phyloP scores from a whole-genome alignment of 2,113 vertebrate genomes.

The Cynopterus brachyotis region DNA sequence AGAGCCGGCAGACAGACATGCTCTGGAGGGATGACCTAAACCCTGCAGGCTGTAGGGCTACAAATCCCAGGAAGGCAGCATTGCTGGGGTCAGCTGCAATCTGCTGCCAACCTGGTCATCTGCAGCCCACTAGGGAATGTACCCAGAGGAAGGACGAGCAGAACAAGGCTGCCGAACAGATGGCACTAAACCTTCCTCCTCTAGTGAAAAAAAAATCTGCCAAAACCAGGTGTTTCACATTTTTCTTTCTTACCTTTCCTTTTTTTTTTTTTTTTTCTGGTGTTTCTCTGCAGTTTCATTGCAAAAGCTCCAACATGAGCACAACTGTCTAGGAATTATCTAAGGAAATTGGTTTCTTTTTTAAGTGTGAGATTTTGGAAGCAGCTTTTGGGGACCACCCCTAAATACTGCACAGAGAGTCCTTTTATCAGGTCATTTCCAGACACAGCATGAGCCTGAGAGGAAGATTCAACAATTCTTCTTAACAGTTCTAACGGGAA shows the following conservation, averaged over 20 bases:
- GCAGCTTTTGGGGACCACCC: not conserved
- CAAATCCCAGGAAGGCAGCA: conserved; percentile 1
- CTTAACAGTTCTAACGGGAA: not conserved
- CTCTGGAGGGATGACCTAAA: not conserved
- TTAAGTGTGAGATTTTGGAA: not conserved
- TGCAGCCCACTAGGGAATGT: not conserved
- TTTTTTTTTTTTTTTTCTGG: not conserved
- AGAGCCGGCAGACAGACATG: not conserved
- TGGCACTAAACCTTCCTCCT: conserved; percentile 47
- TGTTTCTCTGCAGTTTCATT: not conserved
- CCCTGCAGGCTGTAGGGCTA: not conserved
- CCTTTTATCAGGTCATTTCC: conserved; percentile 15
- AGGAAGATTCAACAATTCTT: not conserved
- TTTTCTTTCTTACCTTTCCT: not conserved
- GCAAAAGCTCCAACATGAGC: not conserved
- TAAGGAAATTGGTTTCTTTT: conserved; percentile 35
- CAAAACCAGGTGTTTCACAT: conserved; percentile 66
- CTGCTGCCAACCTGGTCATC: conserved; percentile 20
- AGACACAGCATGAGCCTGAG: not conserved
- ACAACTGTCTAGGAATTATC: conserved; percentile 21
- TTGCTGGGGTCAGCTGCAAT: not conserved
- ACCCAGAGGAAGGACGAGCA: conserved; percentile 3
- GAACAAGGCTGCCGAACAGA: conserved; percentile 52
- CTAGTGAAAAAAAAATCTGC: conserved; percentile 49
- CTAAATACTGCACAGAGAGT: not conserved